Base-by-base conservation (phyloP, 1,140 invertebrate species). In the Euschistus heros region DNA sequence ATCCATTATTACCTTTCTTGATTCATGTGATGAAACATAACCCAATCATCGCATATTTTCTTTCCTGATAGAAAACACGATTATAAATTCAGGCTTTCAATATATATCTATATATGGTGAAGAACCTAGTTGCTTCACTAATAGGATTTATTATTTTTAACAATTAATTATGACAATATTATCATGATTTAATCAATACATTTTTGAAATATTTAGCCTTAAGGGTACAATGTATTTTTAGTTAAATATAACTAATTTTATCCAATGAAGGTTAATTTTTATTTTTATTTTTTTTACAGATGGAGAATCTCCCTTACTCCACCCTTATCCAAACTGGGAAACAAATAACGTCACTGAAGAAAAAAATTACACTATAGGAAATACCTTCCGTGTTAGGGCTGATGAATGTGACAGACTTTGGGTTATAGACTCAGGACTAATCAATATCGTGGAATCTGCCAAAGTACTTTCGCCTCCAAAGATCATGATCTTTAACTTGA, bases 351-450 rank as follows among this genome's bases (percentile, higher is more conserved):
- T 76, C 24, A 76, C 52, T 24, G 46, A 44, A 15, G 20, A 30
- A 18, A 59, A 67, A 26, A 62, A 67, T 10, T 22, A 22, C 10
- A 80, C 83, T 2, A 81, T 89, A n/a, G 81, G 88, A 0, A 88
- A 86, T 0, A 84, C 86, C 0, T 89, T 87, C 73, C 76, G 87
- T 0, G 76, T 88, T 0, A 75, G 84, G 1, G 87, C 84, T 2
- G 88, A 91, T 75, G 78, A 78, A 18, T 91, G 87, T 71, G 82
- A 81, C 26, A 79, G 87, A 2, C 80, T 91, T 1, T 91, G 87
- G 87, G 82, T 88, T 0, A 71, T 89, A 42, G 88, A 91, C 69
- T 86, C 85, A 0, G 86, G 88, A 0, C 77, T 86, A 26, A 77
- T 80, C 0, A 81, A 84, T 22, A 80, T 84, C 33, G 69, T 86